phyloP scores from a whole-genome alignment of 1,140 invertebrate genomes.

The Muscidifurax raptorellus region DNA sequence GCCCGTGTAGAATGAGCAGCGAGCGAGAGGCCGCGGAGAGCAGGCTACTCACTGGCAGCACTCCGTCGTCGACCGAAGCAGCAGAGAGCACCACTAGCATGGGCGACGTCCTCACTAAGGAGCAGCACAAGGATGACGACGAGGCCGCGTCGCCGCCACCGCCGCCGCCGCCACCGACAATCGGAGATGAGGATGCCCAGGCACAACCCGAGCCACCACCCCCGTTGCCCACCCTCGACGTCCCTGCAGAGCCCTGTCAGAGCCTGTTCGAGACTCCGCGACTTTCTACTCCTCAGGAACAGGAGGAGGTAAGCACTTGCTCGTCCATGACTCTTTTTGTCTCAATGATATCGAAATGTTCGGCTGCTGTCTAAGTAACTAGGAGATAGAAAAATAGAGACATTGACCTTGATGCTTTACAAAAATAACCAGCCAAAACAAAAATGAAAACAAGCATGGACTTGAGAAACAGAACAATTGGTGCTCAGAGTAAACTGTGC shows the following conservation, averaged over 20 bases:
- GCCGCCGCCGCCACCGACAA: neutral
- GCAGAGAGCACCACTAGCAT: conserved; percentile 49
- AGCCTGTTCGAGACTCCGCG: neutral
- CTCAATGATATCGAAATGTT: neutral
- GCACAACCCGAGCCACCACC: neutral
- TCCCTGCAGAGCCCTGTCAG: neutral
- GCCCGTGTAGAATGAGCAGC: conserved; percentile 45
- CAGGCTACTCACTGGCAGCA: conserved; percentile 2
- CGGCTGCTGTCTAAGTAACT: neutral
- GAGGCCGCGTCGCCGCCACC: neutral
- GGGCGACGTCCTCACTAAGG: conserved; percentile 69
- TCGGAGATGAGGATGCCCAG: neutral
- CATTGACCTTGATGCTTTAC: neutral
- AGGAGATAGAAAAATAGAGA: neutral
- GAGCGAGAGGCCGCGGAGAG: conserved; percentile 36
- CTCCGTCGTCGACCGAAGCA: neutral
- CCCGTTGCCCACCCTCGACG: neutral
- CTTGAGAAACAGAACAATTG: neutral
- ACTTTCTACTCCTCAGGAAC: neutral
- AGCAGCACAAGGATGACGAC: conserved; percentile 53
- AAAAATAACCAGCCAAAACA: neutral
- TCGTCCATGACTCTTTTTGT: neutral
- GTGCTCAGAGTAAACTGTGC: neutral
- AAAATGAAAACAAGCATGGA: neutral
- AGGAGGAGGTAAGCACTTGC: neutral